Evolutionary conservation across 2,888 invertebrate genomes (phyloP), one percentile per base, ranked within the genome.

Genomic region (Cotesia congregata): DNA sequence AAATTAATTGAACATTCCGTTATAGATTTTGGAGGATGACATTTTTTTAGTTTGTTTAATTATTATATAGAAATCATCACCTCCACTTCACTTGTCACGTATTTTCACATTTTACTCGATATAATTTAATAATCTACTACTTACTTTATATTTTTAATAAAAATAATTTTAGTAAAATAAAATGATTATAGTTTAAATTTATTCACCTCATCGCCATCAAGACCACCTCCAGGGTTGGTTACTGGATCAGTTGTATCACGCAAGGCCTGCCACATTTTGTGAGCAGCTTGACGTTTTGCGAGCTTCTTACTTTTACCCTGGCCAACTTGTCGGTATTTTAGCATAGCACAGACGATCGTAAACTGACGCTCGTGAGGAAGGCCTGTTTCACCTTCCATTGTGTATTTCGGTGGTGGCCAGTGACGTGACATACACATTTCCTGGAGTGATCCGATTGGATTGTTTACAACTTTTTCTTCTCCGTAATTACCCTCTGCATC

Each of bases 401-500:
- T 95, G 89, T 99, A 99, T 39, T 94, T 94, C 39, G 99, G 98
- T 62, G 98, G 98, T 41, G 97, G 97, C 95, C 98, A 97, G 83
- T 97, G 95, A 74, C 96, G 94, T 64, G 97, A 96, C 96, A 98
- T 98, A 88, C 98, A 98, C 90, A 98, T 93, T 90, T 99, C 98
- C 89, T 96, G 96, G 74, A 99, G 91, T 92, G 97, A 96, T 17
- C 98, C 98, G 79, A 99, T 98, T 1, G 98, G 98, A 90, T 99
- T 97, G 9, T 96, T 96, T 90, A 95, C 93, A 78, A 95, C 93
- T 87, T 95, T 96, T 85, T 96, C 96, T 82, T 96, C 95, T 83
- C 86, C 88, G 73, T 87, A 88, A 64, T 83, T 82, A 17, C 84
- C 81, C 81, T 87, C 84, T 41, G 87, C 77, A 67, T 89, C 88